Percentiles rank a stretch among this genome's conserved stretches.
Conservation (phyloP, 2,113 vertebrate species). For the Ptychochromis oligacanthus region DNA sequence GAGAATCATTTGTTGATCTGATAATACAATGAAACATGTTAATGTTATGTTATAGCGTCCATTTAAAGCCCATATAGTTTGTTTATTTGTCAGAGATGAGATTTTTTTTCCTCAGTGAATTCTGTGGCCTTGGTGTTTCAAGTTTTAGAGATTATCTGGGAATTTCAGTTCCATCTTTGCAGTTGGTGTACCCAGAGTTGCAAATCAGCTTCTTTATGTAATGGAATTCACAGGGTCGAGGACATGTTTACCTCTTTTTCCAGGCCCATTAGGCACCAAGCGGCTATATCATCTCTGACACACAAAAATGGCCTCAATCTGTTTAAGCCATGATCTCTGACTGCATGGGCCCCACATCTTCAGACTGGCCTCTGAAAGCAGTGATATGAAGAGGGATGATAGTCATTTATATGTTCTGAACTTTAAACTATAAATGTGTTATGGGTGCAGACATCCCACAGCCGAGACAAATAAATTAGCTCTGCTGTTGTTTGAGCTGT, state of each 20-base stretch:
- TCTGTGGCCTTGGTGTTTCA: slow-evolving; percentile 36
- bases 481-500: slow-evolving; percentile 47
- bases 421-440: slow-evolving; percentile 70
- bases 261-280: slow-evolving; percentile 76
- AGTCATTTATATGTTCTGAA: slow-evolving; percentile 60
- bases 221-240: slow-evolving; percentile 77
- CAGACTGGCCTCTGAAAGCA: slow-evolving; percentile 37
- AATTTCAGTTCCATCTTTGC: slow-evolving; percentile 52
- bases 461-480: slow-evolving; percentile 60
- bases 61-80: slow-evolving; percentile 28
- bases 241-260: slow-evolving; percentile 80
- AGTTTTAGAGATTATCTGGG: slow-evolving; percentile 47
- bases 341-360: slow-evolving; percentile 61
- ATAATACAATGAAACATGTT: slow-evolving; percentile 49
- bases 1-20: slow-evolving; percentile 68
- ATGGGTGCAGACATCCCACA: slow-evolving; percentile 65
- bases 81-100: slow-evolving; percentile 48
- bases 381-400: slow-evolving; percentile 62
- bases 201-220: slow-evolving; percentile 76
- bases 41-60: slow-evolving; percentile 21
- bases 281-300: slow-evolving; percentile 78
- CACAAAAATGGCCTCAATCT: slow-evolving; percentile 72
- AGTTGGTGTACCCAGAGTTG: slow-evolving; percentile 44
- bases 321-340: slow-evolving; percentile 77
- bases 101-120: not conserved